Percentiles rank a stretch among this genome's conserved stretches.
Evolutionary conservation across 2,888 invertebrate species (phyloP).

Genomic region (Dorcus parallelipipedus): DNA sequence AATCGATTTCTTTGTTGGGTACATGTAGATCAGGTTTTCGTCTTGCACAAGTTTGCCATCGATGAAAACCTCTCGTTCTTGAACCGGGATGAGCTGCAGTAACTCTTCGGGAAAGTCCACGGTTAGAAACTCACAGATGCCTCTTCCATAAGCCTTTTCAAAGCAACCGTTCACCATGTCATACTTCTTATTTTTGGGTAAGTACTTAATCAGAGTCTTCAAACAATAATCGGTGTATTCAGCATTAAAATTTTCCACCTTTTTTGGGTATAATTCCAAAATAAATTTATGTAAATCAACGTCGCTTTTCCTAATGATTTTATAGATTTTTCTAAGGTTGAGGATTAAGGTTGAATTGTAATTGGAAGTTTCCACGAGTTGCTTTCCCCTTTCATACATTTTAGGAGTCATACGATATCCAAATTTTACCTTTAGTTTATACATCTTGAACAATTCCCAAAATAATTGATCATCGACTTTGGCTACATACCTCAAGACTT

Average conservation of each 20-base stretch:
- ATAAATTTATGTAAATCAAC: constrained; percentile 9
- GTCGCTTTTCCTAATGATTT: constrained; percentile 6
- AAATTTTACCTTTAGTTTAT: constrained; percentile 2
- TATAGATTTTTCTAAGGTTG: constrained; percentile 1
- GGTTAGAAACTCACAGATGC: constrained; percentile 1
- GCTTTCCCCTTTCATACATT: constrained; percentile 6
- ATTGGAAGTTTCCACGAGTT: constrained; percentile 6
- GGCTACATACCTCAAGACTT: constrained; percentile 7
- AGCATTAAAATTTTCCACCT: constrained; percentile 1
- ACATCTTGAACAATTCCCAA: constrained; percentile 7
- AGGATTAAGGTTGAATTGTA: constrained; percentile 9
- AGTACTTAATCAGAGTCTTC: not conserved
- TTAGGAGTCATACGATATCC: constrained; percentile 17
- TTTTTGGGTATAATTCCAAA: constrained; percentile 8
- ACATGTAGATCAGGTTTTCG: constrained; percentile 1
- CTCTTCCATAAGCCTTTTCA: constrained; percentile 1
- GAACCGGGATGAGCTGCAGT: not conserved
- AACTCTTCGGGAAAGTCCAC: not conserved
- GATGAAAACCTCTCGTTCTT: constrained; percentile 3
- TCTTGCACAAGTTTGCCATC: constrained; percentile 1
- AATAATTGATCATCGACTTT: constrained; percentile 10
- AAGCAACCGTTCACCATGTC: constrained; percentile 1
- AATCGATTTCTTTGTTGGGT: constrained; percentile 1
- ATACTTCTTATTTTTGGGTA: constrained; percentile 1
- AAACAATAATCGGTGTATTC: not conserved